Conservation (phyloP, 2,888 invertebrate genomes). For the Caenorhabditis afra region DNA sequence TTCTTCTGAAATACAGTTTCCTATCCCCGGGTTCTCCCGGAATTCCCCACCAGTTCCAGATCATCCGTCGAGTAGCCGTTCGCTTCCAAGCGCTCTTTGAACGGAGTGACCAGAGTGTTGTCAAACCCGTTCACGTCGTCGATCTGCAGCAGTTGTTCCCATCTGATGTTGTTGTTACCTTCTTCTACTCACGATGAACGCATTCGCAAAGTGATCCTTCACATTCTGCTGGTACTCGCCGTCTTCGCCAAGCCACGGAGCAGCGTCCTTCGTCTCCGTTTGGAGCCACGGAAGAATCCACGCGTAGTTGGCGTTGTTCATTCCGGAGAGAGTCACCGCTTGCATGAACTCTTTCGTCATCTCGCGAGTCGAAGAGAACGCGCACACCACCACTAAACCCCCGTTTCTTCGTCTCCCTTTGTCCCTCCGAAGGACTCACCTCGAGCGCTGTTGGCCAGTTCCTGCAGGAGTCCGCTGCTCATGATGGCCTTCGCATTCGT, state of each 20-base stretch:
- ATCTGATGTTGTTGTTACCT: not conserved
- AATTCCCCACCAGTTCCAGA: conserved; percentile 70
- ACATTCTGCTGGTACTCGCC: conserved; percentile 77
- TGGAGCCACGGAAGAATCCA: conserved; percentile 78
- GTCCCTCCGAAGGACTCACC: too few relatives aligned
- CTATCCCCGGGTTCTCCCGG: not conserved
- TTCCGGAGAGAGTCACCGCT: conserved; percentile 67
- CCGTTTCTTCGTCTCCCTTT: too few relatives aligned
- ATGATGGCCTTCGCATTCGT: conserved; percentile 73
- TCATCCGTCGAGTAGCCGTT: conserved; percentile 74
- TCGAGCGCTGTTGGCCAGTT: conserved; percentile 73
- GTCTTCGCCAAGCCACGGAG: conserved; percentile 77
- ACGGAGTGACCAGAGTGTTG: conserved; percentile 77
- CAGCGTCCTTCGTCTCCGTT: conserved; percentile 74
- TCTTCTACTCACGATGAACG: conserved; percentile 71
- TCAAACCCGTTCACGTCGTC: conserved; percentile 80
- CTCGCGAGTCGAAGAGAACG: conserved; percentile 79
- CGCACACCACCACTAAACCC: conserved; percentile 74
- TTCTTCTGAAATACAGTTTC: conserved; percentile 64
- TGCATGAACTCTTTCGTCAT: conserved; percentile 79
- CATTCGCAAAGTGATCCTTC: conserved; percentile 77
- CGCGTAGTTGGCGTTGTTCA: conserved; percentile 78
- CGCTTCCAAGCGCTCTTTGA: conserved; percentile 75
- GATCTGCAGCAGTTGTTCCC: conserved; percentile 57
- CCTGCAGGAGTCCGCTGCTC: conserved; percentile 73